Percentiles rank a stretch among this genome's conserved stretches.
Evolutionary conservation across 92 coral and sea anemone species (phyloP).

Genomic region (Plumapathes pennacea): DNA sequence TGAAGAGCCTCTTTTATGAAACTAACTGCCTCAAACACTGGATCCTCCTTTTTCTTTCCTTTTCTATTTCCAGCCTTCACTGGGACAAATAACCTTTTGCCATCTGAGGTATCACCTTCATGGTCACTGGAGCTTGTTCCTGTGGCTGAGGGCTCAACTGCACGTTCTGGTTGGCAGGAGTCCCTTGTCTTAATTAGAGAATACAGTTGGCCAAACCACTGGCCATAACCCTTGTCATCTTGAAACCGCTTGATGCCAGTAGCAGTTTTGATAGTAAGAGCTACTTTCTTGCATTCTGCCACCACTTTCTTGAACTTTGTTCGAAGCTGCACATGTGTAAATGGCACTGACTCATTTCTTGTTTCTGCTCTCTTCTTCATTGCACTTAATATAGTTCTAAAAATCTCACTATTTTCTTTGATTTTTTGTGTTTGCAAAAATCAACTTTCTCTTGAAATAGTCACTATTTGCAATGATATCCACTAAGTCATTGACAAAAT

Average conservation of each 20-base stretch:
- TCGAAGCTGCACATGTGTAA: slow-evolving; percentile 27
- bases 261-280: slow-evolving; percentile 35
- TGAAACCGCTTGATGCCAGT: slow-evolving; percentile 41
- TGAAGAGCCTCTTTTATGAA: too few species aligned
- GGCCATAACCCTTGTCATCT: slow-evolving; percentile 27
- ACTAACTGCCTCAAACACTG: too few species aligned
- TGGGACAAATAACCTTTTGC: too few species aligned
- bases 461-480: slow-evolving; percentile 40
- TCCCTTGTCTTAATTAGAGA: slow-evolving; percentile 36
- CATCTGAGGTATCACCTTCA: too few species aligned
- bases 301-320: slow-evolving; percentile 43
- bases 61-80: too few species aligned
- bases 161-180: slow-evolving; percentile 42
- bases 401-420: slow-evolving; percentile 49
- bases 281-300: slow-evolving; percentile 47
- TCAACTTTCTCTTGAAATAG: slow-evolving; percentile 46
- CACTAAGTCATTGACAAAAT: slow-evolving; percentile 42
- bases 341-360: slow-evolving; percentile 20
- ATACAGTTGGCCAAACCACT: slow-evolving; percentile 24
- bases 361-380: slow-evolving; percentile 15
- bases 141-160: slow-evolving; percentile 37
- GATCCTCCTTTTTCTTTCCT: too few species aligned
- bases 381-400: slow-evolving; percentile 18
- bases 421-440: slow-evolving; percentile 46
- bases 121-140: slow-evolving; percentile 9